phyloP scores from a whole-genome alignment of 2,888 invertebrate genomes.

The Myopa testacea region DNA sequence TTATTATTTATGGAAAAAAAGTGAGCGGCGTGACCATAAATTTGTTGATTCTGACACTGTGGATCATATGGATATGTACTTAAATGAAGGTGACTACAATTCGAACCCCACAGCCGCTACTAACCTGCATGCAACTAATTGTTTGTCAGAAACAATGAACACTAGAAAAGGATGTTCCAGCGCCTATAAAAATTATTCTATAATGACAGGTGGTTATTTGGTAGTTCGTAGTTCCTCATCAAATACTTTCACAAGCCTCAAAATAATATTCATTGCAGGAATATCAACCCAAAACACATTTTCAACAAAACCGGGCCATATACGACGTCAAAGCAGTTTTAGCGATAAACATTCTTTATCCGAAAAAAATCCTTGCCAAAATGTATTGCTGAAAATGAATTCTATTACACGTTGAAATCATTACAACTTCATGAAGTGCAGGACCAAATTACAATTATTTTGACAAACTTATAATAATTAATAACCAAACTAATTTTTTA shows the following conservation, averaged over 20 bases:
- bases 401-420: not conserved
- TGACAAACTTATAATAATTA: too few relatives aligned
- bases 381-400: slow-evolving; percentile 10
- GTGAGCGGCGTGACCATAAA: slow-evolving; percentile 87
- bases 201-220: slow-evolving; percentile 52
- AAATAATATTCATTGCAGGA: slow-evolving; percentile 21
- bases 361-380: slow-evolving; percentile 9
- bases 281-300: slow-evolving; percentile 25
- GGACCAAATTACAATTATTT: not conserved
- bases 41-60: slow-evolving; percentile 64
- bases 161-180: slow-evolving; percentile 22
- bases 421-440: not conserved
- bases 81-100: slow-evolving; percentile 59
- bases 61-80: slow-evolving; percentile 65
- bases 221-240: not conserved
- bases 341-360: not conserved
- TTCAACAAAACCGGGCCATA: slow-evolving; percentile 16
- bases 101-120: slow-evolving; percentile 43
- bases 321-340: slow-evolving; percentile 12
- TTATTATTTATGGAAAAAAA: slow-evolving; percentile 98
- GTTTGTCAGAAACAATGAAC: slow-evolving; percentile 18
- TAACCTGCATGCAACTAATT: slow-evolving; percentile 36
- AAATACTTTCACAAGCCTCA: not conserved
- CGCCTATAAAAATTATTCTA: slow-evolving; percentile 58
- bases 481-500: too few relatives aligned